Conservation (phyloP, 2,797 vertebrate species). For the Bucorvus abyssinicus region DNA sequence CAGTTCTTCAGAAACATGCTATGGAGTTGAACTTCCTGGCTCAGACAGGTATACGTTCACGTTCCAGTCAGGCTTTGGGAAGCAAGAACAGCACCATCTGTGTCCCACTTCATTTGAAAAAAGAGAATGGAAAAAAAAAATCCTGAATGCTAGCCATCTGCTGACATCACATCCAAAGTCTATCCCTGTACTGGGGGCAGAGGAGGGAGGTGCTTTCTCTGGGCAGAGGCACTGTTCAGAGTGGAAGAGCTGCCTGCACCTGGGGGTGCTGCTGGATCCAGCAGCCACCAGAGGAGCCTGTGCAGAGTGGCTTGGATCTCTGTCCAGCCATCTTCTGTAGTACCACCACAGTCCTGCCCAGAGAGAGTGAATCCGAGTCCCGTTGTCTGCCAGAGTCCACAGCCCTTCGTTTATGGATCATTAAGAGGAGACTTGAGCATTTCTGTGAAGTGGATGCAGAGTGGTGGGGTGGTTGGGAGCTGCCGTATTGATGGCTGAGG, state of each 20-base stretch:
- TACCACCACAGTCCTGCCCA: background rate
- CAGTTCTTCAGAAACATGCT: background rate
- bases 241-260: background rate
- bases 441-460: background rate
- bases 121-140: background rate
- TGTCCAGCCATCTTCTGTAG: background rate
- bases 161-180: background rate
- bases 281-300: background rate
- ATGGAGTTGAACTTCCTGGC: background rate
- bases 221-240: background rate
- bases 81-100: slow-evolving; percentile 23
- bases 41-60: background rate
- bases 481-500: background rate
- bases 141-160: slow-evolving; percentile 28
- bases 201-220: background rate
- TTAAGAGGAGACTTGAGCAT: background rate
- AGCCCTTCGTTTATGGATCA: background rate
- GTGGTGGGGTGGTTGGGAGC: background rate
- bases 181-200: background rate
- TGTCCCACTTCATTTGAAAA: slow-evolving; percentile 32
- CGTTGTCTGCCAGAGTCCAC: background rate
- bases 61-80: background rate
- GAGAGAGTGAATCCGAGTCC: background rate
- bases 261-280: background rate
- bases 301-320: background rate